Evolutionary conservation across 2,113 vertebrate genomes (phyloP), one percentile per base, ranked within the genome.

Genomic region (Cyphomyrus discorhynchus): DNA sequence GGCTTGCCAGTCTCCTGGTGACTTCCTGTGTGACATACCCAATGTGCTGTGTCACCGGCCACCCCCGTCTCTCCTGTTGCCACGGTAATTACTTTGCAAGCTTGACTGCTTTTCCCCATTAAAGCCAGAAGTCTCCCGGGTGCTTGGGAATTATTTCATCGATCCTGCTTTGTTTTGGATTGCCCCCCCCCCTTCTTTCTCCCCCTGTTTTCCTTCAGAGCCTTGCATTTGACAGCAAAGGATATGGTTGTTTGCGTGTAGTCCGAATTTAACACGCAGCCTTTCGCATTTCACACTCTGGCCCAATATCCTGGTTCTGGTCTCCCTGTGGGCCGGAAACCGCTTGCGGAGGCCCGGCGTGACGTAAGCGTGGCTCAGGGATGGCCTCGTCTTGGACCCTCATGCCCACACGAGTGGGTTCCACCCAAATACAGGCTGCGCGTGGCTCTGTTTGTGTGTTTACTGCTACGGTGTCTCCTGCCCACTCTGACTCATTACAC

Each of bases 81-180:
- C 47, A 84, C 84, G 86, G 91, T 92, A 92, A 92, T 92, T 91
- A 90, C 91, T 92, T 92, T 92, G 91, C 90, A 90, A 89, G 91
- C 91, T 91, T 90, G 89, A 86, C 91, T 91, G 90, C 91, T 58
- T 90, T 82, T 87, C 87, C 87, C 90, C 77, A 91, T 92, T 92
- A 90, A 90, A 74, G 74, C 49, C 74, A 89, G 47, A 86, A 91
- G 70, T 82, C 84, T 89, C 80, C 62, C 88, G 45, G 89, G 70
- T 15, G 66, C 88, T 62, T 74, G 70, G 89, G 89, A 91, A 88
- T 92, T 89, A 89, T 85, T 89, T 88, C 84, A 90, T 90, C 88
- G 74, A 90, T 91, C 42, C 84, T 46, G 45, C 27, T 90, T 89
- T 90, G 46, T 86, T 90, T 88, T 85, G 80, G 45, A 35, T 85